Base-by-base conservation (phyloP, 2,113 vertebrate genomes). In the Aptenodytes patagonicus region DNA sequence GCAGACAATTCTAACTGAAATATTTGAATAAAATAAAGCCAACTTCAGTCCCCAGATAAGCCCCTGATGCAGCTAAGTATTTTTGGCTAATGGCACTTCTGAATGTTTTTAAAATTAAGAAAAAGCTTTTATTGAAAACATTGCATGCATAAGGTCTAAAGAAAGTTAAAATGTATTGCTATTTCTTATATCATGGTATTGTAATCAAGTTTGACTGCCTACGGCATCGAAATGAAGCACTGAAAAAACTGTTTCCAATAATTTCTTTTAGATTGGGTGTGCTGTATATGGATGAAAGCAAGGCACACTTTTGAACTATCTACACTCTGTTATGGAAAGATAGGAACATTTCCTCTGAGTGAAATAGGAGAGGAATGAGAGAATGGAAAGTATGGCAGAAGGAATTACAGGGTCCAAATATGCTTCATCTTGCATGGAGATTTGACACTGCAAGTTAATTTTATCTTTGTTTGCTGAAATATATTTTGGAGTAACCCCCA, bases 311-410 rank as follows among this genome's bases (percentile, higher is more conserved):
- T 57, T 89, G 92, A 95, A 19, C 77, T 92, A 40, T 68, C 34
- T 57, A 19, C 18, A n/a, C 44, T 60, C 31, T 79, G 57, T 78
- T 85, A 60, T 85, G 89, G 80, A 76, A 93, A 93, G 81, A 94
- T 91, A 95, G 89, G 69, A 95, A 61, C 34, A 15, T 32, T 93
- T 96, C 94, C 77, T 87, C 77, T 72, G 36, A 29, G 42, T 85
- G 78, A 76, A 89, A 87, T 26, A 79, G 1, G 21, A 93, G 65
- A 87, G 76, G 64, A 87, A 84, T 84, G 92, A 95, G 68, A 64
- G 68, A 83, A 90, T 90, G 95, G 83, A 83, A 89, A 89, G 19
- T 87, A 85, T 76, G 73, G 78, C 36, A 93, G 62, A 66, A 90
- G 46, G 71, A 89, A 62, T 94, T 72, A 57, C 2, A 49, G 36